These are phyloP conservation scores for Ypsolopha sequella DNA, from an alignment of 2,888 invertebrate genomes.

Conservation along the genomic window DNA sequence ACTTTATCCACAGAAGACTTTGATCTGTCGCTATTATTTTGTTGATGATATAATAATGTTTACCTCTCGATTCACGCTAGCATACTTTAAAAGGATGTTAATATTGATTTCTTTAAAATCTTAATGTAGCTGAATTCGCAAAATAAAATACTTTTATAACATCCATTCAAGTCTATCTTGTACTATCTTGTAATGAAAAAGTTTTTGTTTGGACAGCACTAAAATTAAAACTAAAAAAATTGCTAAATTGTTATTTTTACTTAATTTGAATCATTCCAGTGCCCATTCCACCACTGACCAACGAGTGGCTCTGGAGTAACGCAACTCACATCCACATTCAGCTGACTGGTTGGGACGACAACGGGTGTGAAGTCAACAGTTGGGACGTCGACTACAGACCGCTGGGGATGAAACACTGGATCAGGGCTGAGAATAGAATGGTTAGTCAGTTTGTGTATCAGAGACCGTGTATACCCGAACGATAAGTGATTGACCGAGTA, in stretches of 20 bases:
- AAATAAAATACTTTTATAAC: too few relatives aligned
- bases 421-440: conserved; percentile 35
- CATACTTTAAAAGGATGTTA: too few relatives aligned
- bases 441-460: conserved; percentile 18
- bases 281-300: conserved; percentile 76
- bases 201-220: not conserved
- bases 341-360: conserved; percentile 85
- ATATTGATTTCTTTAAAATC: too few relatives aligned
- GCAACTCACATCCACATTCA: conserved; percentile 83
- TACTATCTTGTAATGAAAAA: too few relatives aligned
- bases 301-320: conserved; percentile 84
- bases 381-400: conserved; percentile 82
- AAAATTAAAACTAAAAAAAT: not conserved
- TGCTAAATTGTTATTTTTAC: not conserved
- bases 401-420: conserved; percentile 55
- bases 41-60: too few relatives aligned
- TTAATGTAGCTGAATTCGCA: too few relatives aligned
- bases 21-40: too few relatives aligned
- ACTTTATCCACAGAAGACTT: too few relatives aligned
- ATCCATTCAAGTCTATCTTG: too few relatives aligned
- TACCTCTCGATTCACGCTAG: too few relatives aligned
- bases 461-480: too few relatives aligned
- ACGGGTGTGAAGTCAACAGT: conserved; percentile 81
- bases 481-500: not conserved
- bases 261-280: conserved; percentile 37